phyloP scores from a whole-genome alignment of 2,797 vertebrate species.

The Miopithecus talapoin region DNA sequence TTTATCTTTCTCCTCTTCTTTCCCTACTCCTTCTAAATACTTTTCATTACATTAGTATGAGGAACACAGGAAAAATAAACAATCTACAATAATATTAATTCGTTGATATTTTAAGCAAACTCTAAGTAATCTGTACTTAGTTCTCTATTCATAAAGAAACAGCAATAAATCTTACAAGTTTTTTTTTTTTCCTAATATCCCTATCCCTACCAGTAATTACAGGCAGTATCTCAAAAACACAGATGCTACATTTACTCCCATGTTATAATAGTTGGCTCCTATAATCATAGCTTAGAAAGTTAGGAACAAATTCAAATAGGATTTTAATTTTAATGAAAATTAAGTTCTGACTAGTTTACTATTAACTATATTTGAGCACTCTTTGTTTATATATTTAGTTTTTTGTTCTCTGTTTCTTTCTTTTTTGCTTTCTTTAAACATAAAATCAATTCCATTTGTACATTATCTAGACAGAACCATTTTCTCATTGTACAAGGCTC shows the following conservation, averaged over 20 bases:
- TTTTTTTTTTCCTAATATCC: conserved; percentile 72
- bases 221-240: conserved; percentile 73
- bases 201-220: conserved; percentile 76
- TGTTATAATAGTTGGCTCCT: conserved; percentile 59
- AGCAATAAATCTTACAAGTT: conserved; percentile 71
- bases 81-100: conserved; percentile 70
- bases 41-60: conserved; percentile 58
- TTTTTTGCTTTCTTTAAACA: not conserved
- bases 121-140: conserved; percentile 67
- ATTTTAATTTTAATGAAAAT: conserved; percentile 66
- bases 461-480: not conserved
- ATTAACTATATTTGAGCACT: not conserved
- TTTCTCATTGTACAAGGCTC: not conserved
- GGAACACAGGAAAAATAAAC: conserved; percentile 65
- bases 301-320: conserved; percentile 63
- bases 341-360: not conserved
- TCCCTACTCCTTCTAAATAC: not conserved
- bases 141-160: conserved; percentile 72
- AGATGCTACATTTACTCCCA: conserved; percentile 57
- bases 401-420: conserved; percentile 4
- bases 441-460: not conserved
- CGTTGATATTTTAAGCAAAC: conserved; percentile 69
- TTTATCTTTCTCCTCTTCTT: conserved; percentile 49
- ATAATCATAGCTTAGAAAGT: conserved; percentile 60
- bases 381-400: conserved; percentile 9